Base-by-base conservation (phyloP, 2,888 invertebrate genomes). In the Ectemnius lituratus region DNA sequence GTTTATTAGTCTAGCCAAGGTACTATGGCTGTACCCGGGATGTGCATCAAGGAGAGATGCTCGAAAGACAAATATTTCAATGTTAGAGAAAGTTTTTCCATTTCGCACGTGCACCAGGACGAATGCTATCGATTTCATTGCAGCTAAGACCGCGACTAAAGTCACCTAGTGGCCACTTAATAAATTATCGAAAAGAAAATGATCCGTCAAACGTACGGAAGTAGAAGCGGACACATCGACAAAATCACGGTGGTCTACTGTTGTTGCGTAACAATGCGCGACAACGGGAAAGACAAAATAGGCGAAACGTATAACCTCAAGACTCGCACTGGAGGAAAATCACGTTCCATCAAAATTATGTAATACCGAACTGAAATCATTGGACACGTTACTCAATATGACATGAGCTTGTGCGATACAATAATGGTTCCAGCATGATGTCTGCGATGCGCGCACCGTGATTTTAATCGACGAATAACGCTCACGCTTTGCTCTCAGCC, bases 61-160 rank as follows among this genome's bases (percentile, higher is more conserved):
- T 14, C n/a, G 16, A 52, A 47, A 14, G 52, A 52, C 16, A 16
- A 52, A 14, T 1, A 5, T 5, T 52, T 16, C 16, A 56, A 14
- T 16, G 52, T 11, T 23, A 23, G 23, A 14, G 62, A 49, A 6
- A 18, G 23, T 20, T 63, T 79, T 65, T 63, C 61, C 70, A 70
- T 62, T 76, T 78, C 76, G 64, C 75, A 76, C 76, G 73, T 80
- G 76, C 64, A 77, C 70, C 67, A 70, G 72, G 65, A 73, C 74
- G 74, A 76, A 65, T 63, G 76, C 72, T 86, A 86, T 86, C 78
- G 86, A 86, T 86, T 86, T 75, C 80, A 67, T 78, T 86, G 86
- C 85, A 85, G 86, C 77, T 84, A 75, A 71, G 78, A 84, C 79
- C 78, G 84, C 80, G 79, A 79, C 76, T 61, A 69, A 71, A 81